Conservation (phyloP, 2,888 invertebrate species). For the Amphipoea lucens region DNA sequence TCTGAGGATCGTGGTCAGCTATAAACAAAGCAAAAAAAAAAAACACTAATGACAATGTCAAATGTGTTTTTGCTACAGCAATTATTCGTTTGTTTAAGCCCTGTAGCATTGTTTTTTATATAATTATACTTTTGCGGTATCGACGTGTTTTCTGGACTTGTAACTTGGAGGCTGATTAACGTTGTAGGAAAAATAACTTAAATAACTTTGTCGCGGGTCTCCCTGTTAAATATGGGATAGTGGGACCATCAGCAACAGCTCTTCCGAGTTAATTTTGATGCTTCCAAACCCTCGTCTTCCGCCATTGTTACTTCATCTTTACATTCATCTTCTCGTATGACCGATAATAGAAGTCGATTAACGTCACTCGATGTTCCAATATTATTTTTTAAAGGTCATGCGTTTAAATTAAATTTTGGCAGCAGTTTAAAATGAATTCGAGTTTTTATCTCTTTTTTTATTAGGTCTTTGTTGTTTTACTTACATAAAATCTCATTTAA, state of each 20-base stretch:
- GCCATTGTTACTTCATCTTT: background rate
- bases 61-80: slow-evolving; percentile 49
- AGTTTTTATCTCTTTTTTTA: slow-evolving; percentile 30
- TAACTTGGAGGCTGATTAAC: slow-evolving; percentile 21
- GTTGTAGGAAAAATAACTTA: background rate
- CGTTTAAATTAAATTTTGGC: slow-evolving; percentile 33
- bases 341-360: slow-evolving; percentile 14
- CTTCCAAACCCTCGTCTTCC: slow-evolving; percentile 12
- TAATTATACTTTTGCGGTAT: slow-evolving; percentile 23
- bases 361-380: background rate
- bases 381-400: slow-evolving; percentile 20
- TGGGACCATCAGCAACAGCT: background rate
- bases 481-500: slow-evolving; percentile 60
- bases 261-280: background rate
- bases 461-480: slow-evolving; percentile 19
- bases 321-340: slow-evolving; percentile 4
- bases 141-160: slow-evolving; percentile 8
- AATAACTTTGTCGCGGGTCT: background rate
- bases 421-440: slow-evolving; percentile 36
- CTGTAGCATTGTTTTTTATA: slow-evolving; percentile 11
- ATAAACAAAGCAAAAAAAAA: slow-evolving; percentile 7
- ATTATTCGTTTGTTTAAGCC: slow-evolving; percentile 14
- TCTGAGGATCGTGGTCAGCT: too few relatives aligned
- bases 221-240: background rate
- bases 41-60: slow-evolving; percentile 4